phyloP scores from a whole-genome alignment of 2,888 invertebrate genomes.

The Psococerastis gibbosa region DNA sequence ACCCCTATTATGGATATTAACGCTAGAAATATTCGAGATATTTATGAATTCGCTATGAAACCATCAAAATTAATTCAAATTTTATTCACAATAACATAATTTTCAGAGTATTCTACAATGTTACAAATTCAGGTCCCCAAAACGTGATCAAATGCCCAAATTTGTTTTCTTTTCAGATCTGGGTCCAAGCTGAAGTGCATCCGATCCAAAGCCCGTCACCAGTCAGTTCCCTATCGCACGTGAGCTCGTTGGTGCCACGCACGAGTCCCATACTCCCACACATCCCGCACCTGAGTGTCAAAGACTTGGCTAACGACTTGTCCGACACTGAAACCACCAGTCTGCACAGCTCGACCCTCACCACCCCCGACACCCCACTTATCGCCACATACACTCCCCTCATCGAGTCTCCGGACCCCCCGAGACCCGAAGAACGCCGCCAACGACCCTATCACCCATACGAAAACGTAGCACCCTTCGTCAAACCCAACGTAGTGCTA shows the following conservation, averaged over 20 bases:
- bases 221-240: constrained; percentile 4
- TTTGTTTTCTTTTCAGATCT: constrained; percentile 21
- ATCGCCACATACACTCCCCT: constrained; percentile 18
- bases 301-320: background rate
- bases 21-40: too few species aligned
- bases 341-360: constrained; percentile 17
- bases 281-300: constrained; percentile 23
- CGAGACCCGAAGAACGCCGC: constrained; percentile 1
- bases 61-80: too few species aligned
- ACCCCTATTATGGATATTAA: too few species aligned
- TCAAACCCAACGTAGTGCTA: constrained; percentile 20
- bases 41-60: too few species aligned
- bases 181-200: constrained; percentile 28
- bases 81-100: too few species aligned
- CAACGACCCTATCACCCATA: constrained; percentile 11
- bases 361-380: constrained; percentile 19
- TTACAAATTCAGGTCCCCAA: too few species aligned
- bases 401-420: constrained; percentile 15
- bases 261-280: constrained; percentile 23
- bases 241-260: constrained; percentile 20
- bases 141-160: too few species aligned
- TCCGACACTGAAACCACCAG: background rate
- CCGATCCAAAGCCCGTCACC: constrained; percentile 26
- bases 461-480: constrained; percentile 22
- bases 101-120: too few species aligned